Base-by-base conservation (phyloP, 2,113 vertebrate species). In the Eublepharis macularius region DNA sequence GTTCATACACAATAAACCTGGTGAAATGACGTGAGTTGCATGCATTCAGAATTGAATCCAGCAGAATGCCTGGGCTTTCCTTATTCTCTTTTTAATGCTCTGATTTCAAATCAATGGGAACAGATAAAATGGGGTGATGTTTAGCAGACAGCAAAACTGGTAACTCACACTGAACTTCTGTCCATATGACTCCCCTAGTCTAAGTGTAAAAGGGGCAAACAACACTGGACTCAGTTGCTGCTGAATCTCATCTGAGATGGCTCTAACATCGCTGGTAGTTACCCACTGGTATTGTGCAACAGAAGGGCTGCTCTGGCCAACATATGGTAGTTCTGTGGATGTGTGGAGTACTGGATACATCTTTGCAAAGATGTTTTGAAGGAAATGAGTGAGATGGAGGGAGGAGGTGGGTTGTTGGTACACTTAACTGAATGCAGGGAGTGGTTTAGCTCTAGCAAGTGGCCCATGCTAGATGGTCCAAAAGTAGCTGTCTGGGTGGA, bases 291-390 rank as follows among this genome's bases (percentile, higher is more conserved):
- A 98, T 81, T 95, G 98, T 10, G 97, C 97, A 36, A 98, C 98
- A 0, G 98, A 99, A 91, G 98, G 98, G 74, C 96, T 99, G 86
- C 95, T 99, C 1, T 97, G 98, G 93, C 96, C 97, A 57, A 96
- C 96, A 2, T 98, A 99, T 0, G 98, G 98, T 73, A 98, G 98
- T 3, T 97, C 98, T 6, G 97, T 99, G 78, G 98, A 99, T 88
- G 96, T 99, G 84, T 99, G 98, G 98, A 99, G 98, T 60, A 97
- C 97, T 1, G 98, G 98, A 86, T 99, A 98, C 93, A 98, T 98
- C 94, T 99, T 99, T 21, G 98, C 98, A 5, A 98, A 99, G 93
- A 98, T 98, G 97, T 98, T 98, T 91, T 93, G 96, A 90, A 94
- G 97, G 88, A 98, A 97, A 98, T 98, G 83, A 96, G 97, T 97